Evolutionary conservation across 2,113 vertebrate genomes (phyloP).

Genomic region (Paradoxurus hermaphroditus): DNA sequence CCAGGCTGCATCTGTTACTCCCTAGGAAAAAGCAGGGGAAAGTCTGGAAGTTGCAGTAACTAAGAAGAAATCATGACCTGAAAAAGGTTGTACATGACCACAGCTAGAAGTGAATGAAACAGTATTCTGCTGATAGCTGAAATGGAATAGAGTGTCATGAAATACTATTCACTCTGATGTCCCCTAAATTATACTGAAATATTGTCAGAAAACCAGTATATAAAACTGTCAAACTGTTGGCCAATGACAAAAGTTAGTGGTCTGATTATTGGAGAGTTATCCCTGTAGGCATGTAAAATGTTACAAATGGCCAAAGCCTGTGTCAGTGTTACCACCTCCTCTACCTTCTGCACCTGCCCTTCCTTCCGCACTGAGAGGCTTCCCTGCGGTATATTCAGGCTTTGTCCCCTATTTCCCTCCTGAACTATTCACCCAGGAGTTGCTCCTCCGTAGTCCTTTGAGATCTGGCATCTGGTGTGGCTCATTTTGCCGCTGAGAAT

Average conservation of each 20-base stretch:
- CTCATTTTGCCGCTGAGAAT: neutral
- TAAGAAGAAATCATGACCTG: neutral
- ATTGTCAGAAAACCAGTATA: neutral
- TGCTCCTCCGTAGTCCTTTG: neutral
- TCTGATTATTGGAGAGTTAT: neutral
- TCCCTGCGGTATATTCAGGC: neutral
- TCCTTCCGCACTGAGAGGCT: neutral
- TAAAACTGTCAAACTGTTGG: neutral
- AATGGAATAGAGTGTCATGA: neutral
- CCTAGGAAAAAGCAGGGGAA: neutral
- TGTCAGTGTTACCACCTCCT: neutral
- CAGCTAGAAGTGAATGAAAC: neutral
- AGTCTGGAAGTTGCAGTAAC: neutral
- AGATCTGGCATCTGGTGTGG: neutral
- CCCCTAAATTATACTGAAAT: neutral
- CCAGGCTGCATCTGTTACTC: neutral
- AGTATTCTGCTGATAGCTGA: neutral
- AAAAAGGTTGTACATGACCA: neutral
- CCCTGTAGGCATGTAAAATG: neutral
- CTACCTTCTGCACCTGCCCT: neutral
- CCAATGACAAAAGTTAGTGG: neutral
- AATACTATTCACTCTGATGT: neutral
- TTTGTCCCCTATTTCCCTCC: neutral
- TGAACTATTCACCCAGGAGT: neutral
- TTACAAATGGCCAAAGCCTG: neutral